A percentile compares a stretch with the other conserved stretches of the same genome.
Conservation (phyloP, 2,797 vertebrate species). For the Gadopsis bispinosus region DNA sequence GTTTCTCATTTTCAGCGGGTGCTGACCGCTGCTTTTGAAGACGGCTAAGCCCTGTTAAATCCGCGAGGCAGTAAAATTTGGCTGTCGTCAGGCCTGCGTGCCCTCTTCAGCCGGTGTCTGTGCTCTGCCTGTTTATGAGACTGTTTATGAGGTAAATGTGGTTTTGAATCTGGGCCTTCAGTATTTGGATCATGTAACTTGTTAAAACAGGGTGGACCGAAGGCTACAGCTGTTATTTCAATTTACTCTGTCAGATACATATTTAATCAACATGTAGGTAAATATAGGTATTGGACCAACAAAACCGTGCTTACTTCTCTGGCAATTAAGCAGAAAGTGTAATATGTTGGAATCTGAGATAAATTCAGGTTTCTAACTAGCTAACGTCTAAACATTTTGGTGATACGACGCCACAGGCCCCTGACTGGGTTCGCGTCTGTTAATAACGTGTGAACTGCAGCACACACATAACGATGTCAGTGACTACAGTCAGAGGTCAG, state of each 20-base stretch:
- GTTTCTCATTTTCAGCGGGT: background rate
- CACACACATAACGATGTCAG: too few relatives aligned
- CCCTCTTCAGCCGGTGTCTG: too few relatives aligned
- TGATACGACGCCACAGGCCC: background rate
- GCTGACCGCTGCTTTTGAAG: too few relatives aligned
- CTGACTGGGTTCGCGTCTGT: background rate
- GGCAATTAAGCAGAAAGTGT: background rate
- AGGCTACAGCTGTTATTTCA: too few relatives aligned
- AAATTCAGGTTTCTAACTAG: background rate
- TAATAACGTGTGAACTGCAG: background rate
- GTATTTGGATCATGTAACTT: too few relatives aligned
- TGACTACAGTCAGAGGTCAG: background rate
- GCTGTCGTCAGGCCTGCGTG: background rate
- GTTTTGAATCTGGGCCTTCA: too few relatives aligned
- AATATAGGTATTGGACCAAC: background rate
- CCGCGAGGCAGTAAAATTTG: too few relatives aligned
- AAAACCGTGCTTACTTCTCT: too few relatives aligned
- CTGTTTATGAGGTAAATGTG: background rate
- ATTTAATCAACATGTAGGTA: background rate
- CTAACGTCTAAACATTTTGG: conserved; percentile 1
- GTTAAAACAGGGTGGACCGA: too few relatives aligned
- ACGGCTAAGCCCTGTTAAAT: too few relatives aligned
- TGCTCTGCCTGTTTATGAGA: background rate
- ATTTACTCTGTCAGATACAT: background rate
- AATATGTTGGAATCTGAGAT: background rate